A percentile compares a stretch with the other conserved stretches of the same genome.
phyloP scores from a whole-genome alignment of 2,797 vertebrate genomes.

The Sylvilagus floridanus region DNA sequence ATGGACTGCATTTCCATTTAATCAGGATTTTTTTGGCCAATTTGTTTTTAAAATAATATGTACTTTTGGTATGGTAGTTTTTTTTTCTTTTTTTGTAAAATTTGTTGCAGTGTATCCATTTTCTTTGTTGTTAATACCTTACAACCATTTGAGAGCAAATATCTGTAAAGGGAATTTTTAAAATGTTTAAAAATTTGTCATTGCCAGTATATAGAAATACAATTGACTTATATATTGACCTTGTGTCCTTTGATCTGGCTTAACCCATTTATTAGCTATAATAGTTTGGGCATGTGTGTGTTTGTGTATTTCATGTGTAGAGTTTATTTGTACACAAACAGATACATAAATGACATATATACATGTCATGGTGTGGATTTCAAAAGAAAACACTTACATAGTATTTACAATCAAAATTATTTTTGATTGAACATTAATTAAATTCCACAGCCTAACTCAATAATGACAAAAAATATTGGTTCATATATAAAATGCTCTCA shows the following conservation, averaged over 20 bases:
- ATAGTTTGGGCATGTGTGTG: background rate
- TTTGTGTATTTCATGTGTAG: background rate
- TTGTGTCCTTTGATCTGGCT: background rate
- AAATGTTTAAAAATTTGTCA: background rate
- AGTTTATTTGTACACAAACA: too few relatives aligned
- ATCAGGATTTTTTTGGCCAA: too few relatives aligned
- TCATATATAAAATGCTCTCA: background rate
- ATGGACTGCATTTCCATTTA: too few relatives aligned
- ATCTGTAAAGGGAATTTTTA: background rate
- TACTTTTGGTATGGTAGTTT: too few relatives aligned
- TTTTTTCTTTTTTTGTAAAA: background rate
- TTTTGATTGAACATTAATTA: background rate
- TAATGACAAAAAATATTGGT: background rate
- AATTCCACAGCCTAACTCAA: background rate
- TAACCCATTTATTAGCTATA: background rate
- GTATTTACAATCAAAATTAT: background rate
- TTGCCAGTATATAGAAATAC: background rate
- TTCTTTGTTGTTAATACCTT: background rate
- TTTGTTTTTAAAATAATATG: too few relatives aligned
- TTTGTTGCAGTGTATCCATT: background rate
- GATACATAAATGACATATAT: too few relatives aligned
- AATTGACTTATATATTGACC: background rate
- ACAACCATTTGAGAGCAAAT: too few relatives aligned
- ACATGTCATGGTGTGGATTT: background rate
- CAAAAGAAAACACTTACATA: background rate